Evolutionary conservation across 1,140 invertebrate genomes (phyloP), one percentile per base, ranked within the genome.

Genomic region (Eupeodes corollae): DNA sequence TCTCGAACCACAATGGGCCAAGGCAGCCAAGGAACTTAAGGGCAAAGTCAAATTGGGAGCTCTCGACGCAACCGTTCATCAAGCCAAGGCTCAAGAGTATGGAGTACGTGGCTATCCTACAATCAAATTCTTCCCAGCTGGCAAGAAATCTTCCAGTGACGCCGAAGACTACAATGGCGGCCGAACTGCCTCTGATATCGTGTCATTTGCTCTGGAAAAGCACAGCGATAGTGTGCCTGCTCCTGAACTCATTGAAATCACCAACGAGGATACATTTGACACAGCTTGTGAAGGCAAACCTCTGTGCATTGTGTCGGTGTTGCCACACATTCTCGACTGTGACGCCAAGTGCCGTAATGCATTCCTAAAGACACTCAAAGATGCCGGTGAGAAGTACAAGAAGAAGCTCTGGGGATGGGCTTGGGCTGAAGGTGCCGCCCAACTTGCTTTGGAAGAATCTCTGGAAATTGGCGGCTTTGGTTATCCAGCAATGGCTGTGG

Each of bases 301-400:
- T 19, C 72, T 98, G 3, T 99, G 97, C 68, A 82, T 99, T 16
- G 79, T 99, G 32, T 83, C 94, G 2, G 79, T 99, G 9, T 68
- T 99, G 42, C 97, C 97, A 0, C 91, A 98, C 61, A 96, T 99
- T 54, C 77, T 98, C 6, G 96, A 99, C 70, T 99, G 97, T 69
- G 90, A 98, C 66, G 78, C 93, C 0, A 77, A 87, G 16, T 99
- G 97, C 66, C 79, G 97, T 55, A 96, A 97, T 68, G 72, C 78
- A 5, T 98, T 96, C 70, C 69, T 99, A 11, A 67, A 79, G 10
- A 81, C 80, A 5, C 70, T 99, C 1, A 79, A 75, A 15, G 69
- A 75, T 5, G 72, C 95, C 35, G 91, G 83, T 14, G 91, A 96
- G 35, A 93, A 93, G 68, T 98, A 85, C 70, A 98, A 98, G 73